Conservation (phyloP, 2,797 vertebrate species). For the Fistularia tabacaria region DNA sequence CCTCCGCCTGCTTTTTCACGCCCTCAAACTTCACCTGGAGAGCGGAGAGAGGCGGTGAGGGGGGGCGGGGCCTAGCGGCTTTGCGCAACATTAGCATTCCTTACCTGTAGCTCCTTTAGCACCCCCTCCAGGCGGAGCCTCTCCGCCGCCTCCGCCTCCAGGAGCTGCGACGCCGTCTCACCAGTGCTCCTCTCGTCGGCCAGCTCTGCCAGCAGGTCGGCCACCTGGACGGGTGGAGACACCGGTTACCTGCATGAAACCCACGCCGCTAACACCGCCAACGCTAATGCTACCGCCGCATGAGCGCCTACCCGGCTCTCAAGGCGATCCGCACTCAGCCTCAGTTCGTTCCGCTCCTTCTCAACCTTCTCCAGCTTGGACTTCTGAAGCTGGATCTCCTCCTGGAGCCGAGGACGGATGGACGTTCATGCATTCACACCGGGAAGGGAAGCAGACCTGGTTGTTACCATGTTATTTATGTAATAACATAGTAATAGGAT, state of each 20-base stretch:
- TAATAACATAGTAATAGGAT: no score
- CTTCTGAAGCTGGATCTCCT: conserved; percentile 92
- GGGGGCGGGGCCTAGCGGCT: no score
- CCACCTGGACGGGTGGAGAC: conserved; percentile 73
- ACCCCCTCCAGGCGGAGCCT: conserved; percentile 91
- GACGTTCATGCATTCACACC: no score
- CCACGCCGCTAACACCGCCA: not conserved
- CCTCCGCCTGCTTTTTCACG: conserved; percentile 89
- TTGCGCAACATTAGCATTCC: not conserved
- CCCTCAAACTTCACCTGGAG: conserved; percentile 85
- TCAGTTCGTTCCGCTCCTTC: conserved; percentile 92
- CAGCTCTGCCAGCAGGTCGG: conserved; percentile 91
- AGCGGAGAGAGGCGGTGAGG: conserved; percentile 3
- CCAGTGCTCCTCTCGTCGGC: conserved; percentile 93
- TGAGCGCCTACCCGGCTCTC: conserved; percentile 84
- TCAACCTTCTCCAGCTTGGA: conserved; percentile 90
- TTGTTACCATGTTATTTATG: no score
- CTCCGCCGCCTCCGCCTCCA: conserved; percentile 90
- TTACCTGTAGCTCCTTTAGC: conserved; percentile 93
- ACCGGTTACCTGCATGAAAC: not conserved
- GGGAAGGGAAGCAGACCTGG: no score
- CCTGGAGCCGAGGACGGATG: conserved; percentile 64
- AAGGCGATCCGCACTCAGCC: conserved; percentile 89
- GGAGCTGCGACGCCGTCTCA: conserved; percentile 92
- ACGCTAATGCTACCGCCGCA: not conserved